Evolutionary conservation across 2,113 vertebrate genomes (phyloP).

Genomic region (Solea solea): DNA sequence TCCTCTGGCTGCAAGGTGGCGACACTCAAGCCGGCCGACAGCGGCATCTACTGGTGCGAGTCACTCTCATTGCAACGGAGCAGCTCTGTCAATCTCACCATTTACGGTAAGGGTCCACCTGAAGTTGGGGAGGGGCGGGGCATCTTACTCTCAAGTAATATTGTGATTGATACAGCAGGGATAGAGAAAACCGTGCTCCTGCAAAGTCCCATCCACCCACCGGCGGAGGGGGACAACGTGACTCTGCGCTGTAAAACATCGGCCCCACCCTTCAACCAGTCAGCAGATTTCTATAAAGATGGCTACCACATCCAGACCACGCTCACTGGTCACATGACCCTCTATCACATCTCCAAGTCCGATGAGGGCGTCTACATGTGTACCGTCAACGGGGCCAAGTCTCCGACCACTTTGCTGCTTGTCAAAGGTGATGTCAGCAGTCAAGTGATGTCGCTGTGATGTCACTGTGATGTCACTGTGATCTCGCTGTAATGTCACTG

Average conservation of each 20-base stretch:
- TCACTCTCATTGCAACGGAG: neutral
- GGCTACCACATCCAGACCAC: rapidly evolving
- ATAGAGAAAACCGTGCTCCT: neutral
- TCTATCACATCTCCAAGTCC: slow-evolving; percentile 23
- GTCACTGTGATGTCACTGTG: too few relatives aligned
- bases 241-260: slow-evolving; percentile 1
- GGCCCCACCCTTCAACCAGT: rapidly evolving
- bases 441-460: too few relatives aligned
- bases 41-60: neutral
- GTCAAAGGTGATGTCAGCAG: neutral
- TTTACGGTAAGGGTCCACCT: neutral
- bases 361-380: slow-evolving; percentile 56
- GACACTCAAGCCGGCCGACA: neutral
- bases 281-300: slow-evolving; percentile 29
- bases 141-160: too few relatives aligned
- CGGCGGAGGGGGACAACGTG: neutral
- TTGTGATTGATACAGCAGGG: neutral
- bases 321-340: slow-evolving; percentile 24
- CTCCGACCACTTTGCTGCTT: slow-evolving; percentile 30
- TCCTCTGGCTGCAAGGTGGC: neutral
- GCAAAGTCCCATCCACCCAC: neutral
- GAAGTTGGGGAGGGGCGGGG: neutral
- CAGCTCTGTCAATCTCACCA: neutral
- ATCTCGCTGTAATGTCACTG: neutral
- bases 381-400: rapidly evolving